These are phyloP conservation scores for Echinarachnius parma DNA, from an alignment of 53 echinoderm and acorn worm species.

Conservation along the genomic window DNA sequence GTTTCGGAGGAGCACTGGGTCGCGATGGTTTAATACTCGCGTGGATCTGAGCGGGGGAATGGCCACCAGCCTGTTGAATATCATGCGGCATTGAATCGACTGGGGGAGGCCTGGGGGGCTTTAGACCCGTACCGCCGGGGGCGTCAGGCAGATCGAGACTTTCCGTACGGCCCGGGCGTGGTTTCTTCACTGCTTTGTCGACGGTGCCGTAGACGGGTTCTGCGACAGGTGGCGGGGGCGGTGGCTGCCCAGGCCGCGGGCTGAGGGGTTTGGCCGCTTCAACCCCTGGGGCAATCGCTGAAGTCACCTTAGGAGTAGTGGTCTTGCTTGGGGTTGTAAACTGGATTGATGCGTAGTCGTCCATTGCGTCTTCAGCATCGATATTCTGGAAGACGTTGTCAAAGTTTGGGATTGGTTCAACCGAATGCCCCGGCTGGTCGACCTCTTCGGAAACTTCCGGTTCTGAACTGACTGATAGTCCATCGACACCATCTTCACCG, in stretches of 20 bases:
- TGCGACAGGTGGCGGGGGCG: neutral
- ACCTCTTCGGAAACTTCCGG: too few species aligned
- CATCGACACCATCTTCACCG: too few species aligned
- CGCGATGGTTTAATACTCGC: neutral
- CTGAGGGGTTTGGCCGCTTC: neutral
- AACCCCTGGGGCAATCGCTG: too few species aligned
- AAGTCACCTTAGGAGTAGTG: too few species aligned
- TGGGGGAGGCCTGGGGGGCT: slow-evolving; percentile 12
- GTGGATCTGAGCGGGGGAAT: slow-evolving; percentile 2
- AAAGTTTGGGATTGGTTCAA: too few species aligned
- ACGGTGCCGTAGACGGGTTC: slow-evolving; percentile 21
- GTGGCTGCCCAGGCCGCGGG: slow-evolving; percentile 18
- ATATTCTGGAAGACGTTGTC: too few species aligned
- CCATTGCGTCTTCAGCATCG: too few species aligned
- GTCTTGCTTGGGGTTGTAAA: too few species aligned
- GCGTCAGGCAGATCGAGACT: slow-evolving; percentile 8
- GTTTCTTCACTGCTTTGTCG: slow-evolving; percentile 9
- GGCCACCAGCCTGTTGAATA: neutral
- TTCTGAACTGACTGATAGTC: too few species aligned
- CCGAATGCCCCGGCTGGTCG: too few species aligned
- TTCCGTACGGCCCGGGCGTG: neutral
- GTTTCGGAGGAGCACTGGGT: slow-evolving; percentile 1
- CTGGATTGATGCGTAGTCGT: too few species aligned
- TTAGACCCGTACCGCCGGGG: neutral
- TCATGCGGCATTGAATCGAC: slow-evolving; percentile 18